Conservation (phyloP, 2,113 vertebrate species). For the Calidris pugnax region DNA sequence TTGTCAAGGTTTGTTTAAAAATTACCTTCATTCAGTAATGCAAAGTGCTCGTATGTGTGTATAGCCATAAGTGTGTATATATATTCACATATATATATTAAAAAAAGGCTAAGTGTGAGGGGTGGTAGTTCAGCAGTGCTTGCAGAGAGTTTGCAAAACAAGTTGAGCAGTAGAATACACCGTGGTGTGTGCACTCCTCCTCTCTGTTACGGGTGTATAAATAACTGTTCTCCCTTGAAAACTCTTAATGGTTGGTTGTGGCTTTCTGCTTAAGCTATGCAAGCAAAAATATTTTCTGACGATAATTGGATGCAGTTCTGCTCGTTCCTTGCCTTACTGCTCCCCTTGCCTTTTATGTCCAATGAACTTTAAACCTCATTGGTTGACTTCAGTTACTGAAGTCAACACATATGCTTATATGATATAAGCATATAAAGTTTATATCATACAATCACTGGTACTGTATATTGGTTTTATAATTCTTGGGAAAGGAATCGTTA, state of each 20-base stretch:
- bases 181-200: neutral
- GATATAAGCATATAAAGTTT: neutral
- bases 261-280: neutral
- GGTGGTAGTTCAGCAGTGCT: neutral
- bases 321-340: neutral
- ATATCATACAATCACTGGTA: neutral
- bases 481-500: neutral
- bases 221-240: neutral
- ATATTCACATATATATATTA: neutral
- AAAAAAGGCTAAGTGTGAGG: neutral
- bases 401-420: no score
- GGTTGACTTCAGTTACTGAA: neutral
- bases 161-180: neutral
- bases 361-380: neutral
- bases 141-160: neutral
- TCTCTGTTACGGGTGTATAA: neutral
- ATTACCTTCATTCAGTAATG: neutral
- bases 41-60: neutral
- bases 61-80: no score
- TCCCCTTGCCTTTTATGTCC: conserved; percentile 34
- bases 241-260: neutral
- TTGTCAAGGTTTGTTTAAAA: neutral
- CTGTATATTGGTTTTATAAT: neutral
- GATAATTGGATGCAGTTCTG: neutral
- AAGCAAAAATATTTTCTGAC: neutral